Percentiles rank a stretch among this genome's conserved stretches.
These are phyloP conservation scores for Manis javanica DNA, from an alignment of 2,797 vertebrate species.

Conservation along the genomic window DNA sequence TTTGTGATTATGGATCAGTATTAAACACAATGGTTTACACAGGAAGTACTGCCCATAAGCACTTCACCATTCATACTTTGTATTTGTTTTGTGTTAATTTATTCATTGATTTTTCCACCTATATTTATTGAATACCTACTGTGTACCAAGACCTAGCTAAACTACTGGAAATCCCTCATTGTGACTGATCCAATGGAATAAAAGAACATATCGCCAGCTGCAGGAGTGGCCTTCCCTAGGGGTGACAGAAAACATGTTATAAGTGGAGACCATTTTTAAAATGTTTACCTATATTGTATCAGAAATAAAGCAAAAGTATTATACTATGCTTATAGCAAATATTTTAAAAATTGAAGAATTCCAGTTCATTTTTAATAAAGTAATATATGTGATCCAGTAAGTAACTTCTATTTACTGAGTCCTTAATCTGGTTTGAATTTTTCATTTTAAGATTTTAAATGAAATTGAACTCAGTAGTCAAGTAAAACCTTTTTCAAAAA, in stretches of 20 bases:
- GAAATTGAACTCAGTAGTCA: neutral
- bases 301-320: neutral
- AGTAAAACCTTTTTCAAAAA: neutral
- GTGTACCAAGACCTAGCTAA: neutral
- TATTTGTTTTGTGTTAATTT: neutral
- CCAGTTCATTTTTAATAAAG: constrained; percentile 41
- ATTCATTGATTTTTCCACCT: neutral
- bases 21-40: neutral
- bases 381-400: constrained; percentile 70
- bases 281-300: neutral
- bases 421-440: constrained; percentile 43
- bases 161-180: neutral
- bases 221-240: neutral
- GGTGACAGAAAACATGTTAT: neutral
- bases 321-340: neutral
- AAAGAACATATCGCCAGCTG: too few relatives aligned
- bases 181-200: neutral
- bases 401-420: constrained; percentile 64
- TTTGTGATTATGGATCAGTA: neutral
- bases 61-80: neutral
- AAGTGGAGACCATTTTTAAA: neutral
- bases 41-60: neutral
- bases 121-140: neutral
- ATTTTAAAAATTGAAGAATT: constrained; percentile 27
- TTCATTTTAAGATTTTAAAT: constrained; percentile 61